phyloP scores from a whole-genome alignment of 2,797 vertebrate species.

The Dipus sagitta region DNA sequence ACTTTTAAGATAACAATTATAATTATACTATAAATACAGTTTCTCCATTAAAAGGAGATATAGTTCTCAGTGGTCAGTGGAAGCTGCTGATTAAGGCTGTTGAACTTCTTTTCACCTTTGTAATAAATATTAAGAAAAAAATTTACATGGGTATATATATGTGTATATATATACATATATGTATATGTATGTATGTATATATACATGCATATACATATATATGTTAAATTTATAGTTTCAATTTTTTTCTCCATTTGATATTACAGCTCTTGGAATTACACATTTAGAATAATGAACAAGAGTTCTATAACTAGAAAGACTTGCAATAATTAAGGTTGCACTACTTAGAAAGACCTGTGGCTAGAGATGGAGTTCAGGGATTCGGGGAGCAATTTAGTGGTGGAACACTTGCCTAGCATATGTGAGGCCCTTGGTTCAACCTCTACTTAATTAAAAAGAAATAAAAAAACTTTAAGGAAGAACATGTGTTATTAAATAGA shows the following conservation, averaged over 20 bases:
- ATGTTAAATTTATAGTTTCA: background rate
- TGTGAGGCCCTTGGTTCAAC: background rate
- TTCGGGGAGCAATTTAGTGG: background rate
- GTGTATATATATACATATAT: background rate
- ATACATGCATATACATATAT: background rate
- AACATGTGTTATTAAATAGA: background rate
- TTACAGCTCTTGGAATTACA: background rate
- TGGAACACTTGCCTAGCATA: background rate
- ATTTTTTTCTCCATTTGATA: background rate
- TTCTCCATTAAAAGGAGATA: background rate
- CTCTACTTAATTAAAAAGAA: background rate
- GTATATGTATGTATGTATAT: background rate
- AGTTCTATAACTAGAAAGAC: too few species aligned
- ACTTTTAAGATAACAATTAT: background rate
- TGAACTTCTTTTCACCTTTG: background rate
- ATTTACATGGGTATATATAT: background rate
- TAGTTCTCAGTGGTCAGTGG: background rate
- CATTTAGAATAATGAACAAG: background rate
- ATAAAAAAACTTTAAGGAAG: background rate
- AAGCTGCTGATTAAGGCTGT: background rate
- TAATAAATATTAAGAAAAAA: slow-evolving; percentile 40
- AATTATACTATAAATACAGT: background rate
- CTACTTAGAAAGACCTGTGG: background rate
- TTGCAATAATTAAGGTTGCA: background rate
- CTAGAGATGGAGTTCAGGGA: background rate